A percentile compares a stretch with the other conserved stretches of the same genome.
Conservation (phyloP, 2,797 vertebrate species). For the Urophycis tenuis region DNA sequence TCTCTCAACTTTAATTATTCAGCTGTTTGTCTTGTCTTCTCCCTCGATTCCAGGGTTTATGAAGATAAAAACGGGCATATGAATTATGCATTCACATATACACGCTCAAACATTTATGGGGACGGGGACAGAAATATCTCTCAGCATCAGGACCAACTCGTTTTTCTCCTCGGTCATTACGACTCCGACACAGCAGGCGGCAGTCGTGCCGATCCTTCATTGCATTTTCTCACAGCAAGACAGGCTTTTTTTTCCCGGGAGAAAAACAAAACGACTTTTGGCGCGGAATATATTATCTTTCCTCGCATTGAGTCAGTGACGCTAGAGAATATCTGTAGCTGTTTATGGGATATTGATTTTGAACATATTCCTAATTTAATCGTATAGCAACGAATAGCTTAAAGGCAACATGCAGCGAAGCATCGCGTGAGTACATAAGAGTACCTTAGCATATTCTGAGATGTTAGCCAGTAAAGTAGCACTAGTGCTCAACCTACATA, state of each 20-base stretch:
- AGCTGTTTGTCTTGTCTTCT: slow-evolving; percentile 37
- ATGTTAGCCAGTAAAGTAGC: background rate
- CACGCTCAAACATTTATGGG: background rate
- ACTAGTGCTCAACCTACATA: background rate
- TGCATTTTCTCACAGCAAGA: background rate
- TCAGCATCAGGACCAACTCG: background rate
- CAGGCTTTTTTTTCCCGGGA: background rate
- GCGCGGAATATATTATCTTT: background rate
- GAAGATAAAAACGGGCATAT: slow-evolving; percentile 20
- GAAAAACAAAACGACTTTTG: background rate
- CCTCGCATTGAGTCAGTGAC: background rate
- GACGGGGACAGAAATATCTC: background rate
- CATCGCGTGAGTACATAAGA: slow-evolving; percentile 68
- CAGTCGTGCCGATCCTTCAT: background rate
- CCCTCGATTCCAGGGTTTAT: slow-evolving; percentile 14
- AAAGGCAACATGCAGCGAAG: slow-evolving; percentile 70
- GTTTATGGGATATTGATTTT: background rate
- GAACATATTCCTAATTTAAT: background rate
- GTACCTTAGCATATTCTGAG: background rate
- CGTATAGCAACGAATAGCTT: background rate
- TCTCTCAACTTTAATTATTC: slow-evolving; percentile 44
- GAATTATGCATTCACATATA: slow-evolving; percentile 36
- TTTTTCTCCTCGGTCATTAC: background rate
- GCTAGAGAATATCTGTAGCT: background rate
- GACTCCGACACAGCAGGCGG: background rate